phyloP scores from a whole-genome alignment of 2,888 invertebrate genomes.

The Blera fallax region DNA sequence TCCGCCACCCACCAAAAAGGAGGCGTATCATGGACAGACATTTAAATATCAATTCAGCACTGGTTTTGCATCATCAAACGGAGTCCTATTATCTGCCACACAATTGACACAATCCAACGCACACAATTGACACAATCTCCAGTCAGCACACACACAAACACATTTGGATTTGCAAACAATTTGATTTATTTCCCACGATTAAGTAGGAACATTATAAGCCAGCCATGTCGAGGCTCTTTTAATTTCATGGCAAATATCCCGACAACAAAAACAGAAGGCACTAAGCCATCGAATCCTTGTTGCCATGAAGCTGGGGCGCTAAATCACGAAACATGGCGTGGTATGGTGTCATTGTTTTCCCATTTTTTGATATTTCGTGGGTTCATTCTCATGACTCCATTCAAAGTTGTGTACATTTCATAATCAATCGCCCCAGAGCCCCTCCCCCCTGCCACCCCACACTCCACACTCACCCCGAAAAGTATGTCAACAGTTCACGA shows the following conservation, averaged over 20 bases:
- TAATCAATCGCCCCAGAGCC: constrained; percentile 20
- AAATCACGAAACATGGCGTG: constrained; percentile 66
- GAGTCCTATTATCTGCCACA: constrained; percentile 23
- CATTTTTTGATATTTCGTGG: neutral
- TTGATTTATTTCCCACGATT: constrained; percentile 63
- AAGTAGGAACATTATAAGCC: constrained; percentile 50
- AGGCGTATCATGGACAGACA: constrained; percentile 34
- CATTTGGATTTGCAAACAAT: constrained; percentile 29
- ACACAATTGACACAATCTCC: neutral
- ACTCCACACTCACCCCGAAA: constrained; percentile 15
- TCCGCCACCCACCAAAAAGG: neutral
- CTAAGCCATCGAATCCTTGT: neutral
- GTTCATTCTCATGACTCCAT: neutral
- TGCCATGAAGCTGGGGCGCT: constrained; percentile 17
- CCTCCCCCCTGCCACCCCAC: too few relatives aligned
- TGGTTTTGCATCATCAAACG: neutral
- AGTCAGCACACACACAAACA: neutral
- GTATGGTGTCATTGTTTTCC: constrained; percentile 48
- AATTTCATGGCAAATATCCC: constrained; percentile 49
- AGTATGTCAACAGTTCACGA: constrained; percentile 51
- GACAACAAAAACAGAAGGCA: constrained; percentile 15
- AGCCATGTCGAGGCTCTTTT: constrained; percentile 31
- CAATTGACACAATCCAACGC: constrained; percentile 18
- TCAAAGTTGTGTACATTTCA: neutral
- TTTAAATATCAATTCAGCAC: constrained; percentile 42